Percentiles rank a stretch among this genome's conserved stretches.
phyloP scores from a whole-genome alignment of 2,113 vertebrate species.

The Cephalophus harveyi region DNA sequence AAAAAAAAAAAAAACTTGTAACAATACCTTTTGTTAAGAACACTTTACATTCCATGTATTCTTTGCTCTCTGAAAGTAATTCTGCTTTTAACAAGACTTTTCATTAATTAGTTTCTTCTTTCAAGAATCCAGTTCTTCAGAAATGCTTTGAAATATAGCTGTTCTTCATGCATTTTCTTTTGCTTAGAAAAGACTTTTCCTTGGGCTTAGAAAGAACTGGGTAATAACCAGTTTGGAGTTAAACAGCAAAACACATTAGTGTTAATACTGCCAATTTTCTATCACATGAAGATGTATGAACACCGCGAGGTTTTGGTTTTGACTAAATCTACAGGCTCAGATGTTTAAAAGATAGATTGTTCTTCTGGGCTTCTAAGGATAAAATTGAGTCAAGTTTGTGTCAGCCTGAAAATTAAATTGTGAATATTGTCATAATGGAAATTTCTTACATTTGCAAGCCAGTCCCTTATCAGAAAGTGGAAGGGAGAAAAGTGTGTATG shows the following conservation, averaged over 20 bases:
- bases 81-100: conserved; percentile 59
- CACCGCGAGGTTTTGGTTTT: conserved; percentile 41
- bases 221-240: conserved; percentile 54
- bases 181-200: conserved; percentile 38
- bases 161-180: conserved; percentile 31
- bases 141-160: conserved; percentile 58
- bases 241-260: conserved; percentile 64
- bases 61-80: conserved; percentile 49
- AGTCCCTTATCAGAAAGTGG: neutral
- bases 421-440: conserved; percentile 38
- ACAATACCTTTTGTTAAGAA: conserved; percentile 63
- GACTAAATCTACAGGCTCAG: conserved; percentile 27
- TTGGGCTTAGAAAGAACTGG: conserved; percentile 32
- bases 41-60: conserved; percentile 47
- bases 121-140: conserved; percentile 39
- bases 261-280: conserved; percentile 54
- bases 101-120: conserved; percentile 72
- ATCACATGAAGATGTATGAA: conserved; percentile 41
- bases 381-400: conserved; percentile 55
- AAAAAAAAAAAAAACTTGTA: neutral
- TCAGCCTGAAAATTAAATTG: conserved; percentile 55
- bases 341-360: conserved; percentile 59
- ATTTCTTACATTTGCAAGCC: conserved; percentile 31
- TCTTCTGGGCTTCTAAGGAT: conserved; percentile 63
- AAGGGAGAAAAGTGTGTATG: neutral